Evolutionary conservation across 2,113 vertebrate species (phyloP), one percentile per base, ranked within the genome.

Genomic region (Misgurnus anguillicaudatus): DNA sequence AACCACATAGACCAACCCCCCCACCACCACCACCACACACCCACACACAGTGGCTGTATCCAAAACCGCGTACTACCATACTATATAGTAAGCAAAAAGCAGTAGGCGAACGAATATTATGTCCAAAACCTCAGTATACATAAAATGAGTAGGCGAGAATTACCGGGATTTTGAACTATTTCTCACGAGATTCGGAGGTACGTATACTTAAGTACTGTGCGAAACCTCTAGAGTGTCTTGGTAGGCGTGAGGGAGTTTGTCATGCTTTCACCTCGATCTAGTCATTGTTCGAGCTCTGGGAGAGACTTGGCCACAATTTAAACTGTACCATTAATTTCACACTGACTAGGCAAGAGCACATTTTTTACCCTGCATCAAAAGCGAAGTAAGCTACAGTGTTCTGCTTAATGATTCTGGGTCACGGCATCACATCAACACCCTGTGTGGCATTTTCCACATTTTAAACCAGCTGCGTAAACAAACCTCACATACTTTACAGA

Each of bases 311-410:
- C 8, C 55, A 66, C 63, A 68, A 51, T 74, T 41, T 78, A 64
- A 73, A 51, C 60, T 57, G 53, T 45, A 36, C 51, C 9, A 60
- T 42, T 72, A 65, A 64, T 61, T 74, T 61, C 71, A 74, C 71
- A 60, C 47, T 10, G 0, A n/a, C 70, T 60, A 41, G 13, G 9
- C 58, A 48, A 55, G 21, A 4, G 47, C 42, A 9, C 67, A n/a
- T 45, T 45, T 45, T 45, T 45, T 2, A 45, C 7, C 42, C 24
- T 3, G 24, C 31, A 24, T 71, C 31, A 71, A 55, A 55, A 36
- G 8, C 3, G 2, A 45, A 45, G 42, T 38, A 58, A 51, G 39
- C 51, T 58, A 72, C 55, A 72, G 57, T 42, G 57, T 17, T 51
- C 53, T 53, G 10, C 8, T 3, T 36, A 72, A 36, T 36, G 6